phyloP scores from a whole-genome alignment of 2,797 vertebrate species.

The Xenops minutus region DNA sequence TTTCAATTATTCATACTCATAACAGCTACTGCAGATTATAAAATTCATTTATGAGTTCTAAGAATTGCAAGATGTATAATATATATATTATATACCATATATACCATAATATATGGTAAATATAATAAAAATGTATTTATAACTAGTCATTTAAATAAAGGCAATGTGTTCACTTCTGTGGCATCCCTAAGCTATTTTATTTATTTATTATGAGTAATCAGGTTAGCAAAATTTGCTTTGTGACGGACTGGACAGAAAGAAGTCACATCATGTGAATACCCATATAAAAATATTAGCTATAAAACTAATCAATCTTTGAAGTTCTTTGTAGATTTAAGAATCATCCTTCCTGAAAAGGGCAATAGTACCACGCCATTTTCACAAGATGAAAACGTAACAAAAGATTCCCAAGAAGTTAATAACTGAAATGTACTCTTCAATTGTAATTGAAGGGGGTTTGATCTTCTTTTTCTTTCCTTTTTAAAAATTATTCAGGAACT shows the following conservation, averaged over 20 bases:
- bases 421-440: neutral
- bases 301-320: neutral
- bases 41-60: neutral
- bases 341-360: neutral
- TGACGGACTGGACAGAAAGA: neutral
- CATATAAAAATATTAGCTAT: neutral
- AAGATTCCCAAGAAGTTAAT: neutral
- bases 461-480: too few relatives aligned
- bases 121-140: neutral
- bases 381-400: neutral
- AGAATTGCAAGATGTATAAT: neutral
- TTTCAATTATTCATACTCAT: neutral
- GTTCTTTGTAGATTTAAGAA: neutral
- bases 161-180: neutral
- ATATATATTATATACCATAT: too few relatives aligned
- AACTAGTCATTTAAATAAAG: neutral
- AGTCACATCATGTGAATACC: neutral
- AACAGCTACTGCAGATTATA: neutral
- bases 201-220: neutral
- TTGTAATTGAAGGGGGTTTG: fast-evolving
- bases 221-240: neutral
- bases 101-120: too few relatives aligned
- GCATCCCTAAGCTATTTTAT: neutral
- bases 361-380: neutral
- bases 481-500: neutral